Evolutionary conservation across 2,113 vertebrate species (phyloP), one percentile per base, ranked within the genome.

Genomic region (Charina bottae): DNA sequence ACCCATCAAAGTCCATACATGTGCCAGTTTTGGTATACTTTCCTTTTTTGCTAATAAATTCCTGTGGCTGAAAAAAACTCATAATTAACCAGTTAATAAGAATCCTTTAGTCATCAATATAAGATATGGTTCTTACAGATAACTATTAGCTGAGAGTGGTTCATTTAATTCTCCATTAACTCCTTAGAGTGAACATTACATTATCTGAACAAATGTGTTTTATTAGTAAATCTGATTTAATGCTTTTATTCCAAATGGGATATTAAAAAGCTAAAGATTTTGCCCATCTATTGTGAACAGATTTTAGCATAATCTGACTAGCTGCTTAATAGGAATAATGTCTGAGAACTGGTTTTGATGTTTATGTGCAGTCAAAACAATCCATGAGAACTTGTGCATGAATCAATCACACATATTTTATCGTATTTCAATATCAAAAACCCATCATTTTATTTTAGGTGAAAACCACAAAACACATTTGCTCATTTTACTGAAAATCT

Each of bases 151-250:
- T 91, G 92, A 54, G 33, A 93, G 15, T 83, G 83, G 94, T 92
- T 92, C 19, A 94, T 91, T 95, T 93, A 89, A 95, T 92, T 96
- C 37, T 91, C 88, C 89, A 92, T 97, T 95, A 94, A 88, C 68
- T 94, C 56, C 91, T 94, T 94, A 88, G 72, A 85, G 86, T 92
- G 83, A 88, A 26, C 92, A 93, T 93, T 91, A 59, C 62, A 85
- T 94, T 96, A 85, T 90, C 55, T 89, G 90, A 28, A 4, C 15
- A 93, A 94, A 1, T 94, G 24, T 90, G 7, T 85, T 92, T 94
- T 96, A 88, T 96, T 90, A 96, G 17, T 88, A 95, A 95, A 92
- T 94, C 93, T 93, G 56, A 93, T 93, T 90, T 93, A 92, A 91
- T 93, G 10, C 4, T 95, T 96, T 55, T 28, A 87, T 49, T 94